These are phyloP conservation scores for Pseudolaguvia tuberculata DNA, from an alignment of 2,113 vertebrate species.

Conservation along the genomic window DNA sequence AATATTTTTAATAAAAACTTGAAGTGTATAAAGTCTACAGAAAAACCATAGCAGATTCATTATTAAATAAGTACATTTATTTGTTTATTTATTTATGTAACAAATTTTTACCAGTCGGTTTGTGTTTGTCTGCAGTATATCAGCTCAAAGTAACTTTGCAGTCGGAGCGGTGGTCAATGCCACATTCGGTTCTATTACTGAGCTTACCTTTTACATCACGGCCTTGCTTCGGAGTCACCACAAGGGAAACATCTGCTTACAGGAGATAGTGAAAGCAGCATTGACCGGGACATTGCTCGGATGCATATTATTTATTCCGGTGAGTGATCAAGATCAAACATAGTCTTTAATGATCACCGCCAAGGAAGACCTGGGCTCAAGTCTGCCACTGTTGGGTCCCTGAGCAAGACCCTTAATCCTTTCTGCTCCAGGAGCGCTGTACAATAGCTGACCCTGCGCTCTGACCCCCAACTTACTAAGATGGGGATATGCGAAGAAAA, in stretches of 20 bases:
- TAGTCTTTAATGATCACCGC: background rate
- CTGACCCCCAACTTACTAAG: too few relatives aligned
- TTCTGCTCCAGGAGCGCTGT: too few relatives aligned
- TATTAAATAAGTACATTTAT: too few relatives aligned
- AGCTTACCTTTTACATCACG: conserved; percentile 86
- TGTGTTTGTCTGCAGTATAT: conserved; percentile 68
- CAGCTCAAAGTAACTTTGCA: conserved; percentile 83
- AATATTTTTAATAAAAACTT: too few relatives aligned
- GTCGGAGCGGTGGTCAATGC: conserved; percentile 85
- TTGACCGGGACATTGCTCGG: conserved; percentile 80
- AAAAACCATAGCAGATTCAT: background rate
- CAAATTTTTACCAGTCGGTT: background rate
- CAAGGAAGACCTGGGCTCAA: too few relatives aligned
- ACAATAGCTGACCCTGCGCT: too few relatives aligned
- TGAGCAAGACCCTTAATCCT: too few relatives aligned
- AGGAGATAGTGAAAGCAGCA: conserved; percentile 80
- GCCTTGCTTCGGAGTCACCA: conserved; percentile 76
- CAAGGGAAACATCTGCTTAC: conserved; percentile 71
- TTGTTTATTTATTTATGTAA: too few relatives aligned
- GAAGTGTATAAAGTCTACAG: too few relatives aligned
- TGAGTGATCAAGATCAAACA: conserved; percentile 55
- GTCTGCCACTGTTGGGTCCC: too few relatives aligned
- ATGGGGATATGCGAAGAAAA: too few relatives aligned
- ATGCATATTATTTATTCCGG: conserved; percentile 81
- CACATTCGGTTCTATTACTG: conserved; percentile 82